These are phyloP conservation scores for Drosophila pruinosa DNA, from an alignment of 1,140 invertebrate genomes.

Conservation along the genomic window DNA sequence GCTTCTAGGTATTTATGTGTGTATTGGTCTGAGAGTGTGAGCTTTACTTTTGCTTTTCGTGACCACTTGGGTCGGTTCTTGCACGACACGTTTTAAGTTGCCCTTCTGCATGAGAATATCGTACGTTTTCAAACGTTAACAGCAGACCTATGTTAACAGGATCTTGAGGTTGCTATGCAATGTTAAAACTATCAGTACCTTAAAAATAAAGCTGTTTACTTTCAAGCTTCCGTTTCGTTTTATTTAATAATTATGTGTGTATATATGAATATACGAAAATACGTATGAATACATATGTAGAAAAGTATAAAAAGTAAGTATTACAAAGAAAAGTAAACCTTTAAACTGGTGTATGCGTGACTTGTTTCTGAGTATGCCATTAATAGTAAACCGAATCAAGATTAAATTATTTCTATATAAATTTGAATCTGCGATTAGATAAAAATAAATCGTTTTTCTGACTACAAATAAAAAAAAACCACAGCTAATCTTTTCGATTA, in stretches of 20 bases:
- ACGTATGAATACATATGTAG: not conserved
- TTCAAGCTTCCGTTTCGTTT: too few relatives aligned
- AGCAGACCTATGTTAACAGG: not conserved
- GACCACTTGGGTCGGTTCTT: conserved; percentile 29
- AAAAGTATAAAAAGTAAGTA: not conserved
- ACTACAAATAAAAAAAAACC: not conserved
- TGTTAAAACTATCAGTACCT: too few relatives aligned
- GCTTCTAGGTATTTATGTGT: conserved; percentile 1
- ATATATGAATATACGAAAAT: too few relatives aligned
- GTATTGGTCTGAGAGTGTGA: conserved; percentile 18
- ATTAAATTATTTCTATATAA: not conserved
- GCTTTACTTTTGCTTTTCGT: conserved; percentile 65
- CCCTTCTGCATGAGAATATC: not conserved
- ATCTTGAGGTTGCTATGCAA: conserved; percentile 5
- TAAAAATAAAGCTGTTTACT: too few relatives aligned
- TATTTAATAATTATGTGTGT: too few relatives aligned
- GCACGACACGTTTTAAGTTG: conserved; percentile 20
- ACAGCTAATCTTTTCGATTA: not conserved
- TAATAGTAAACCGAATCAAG: not conserved
- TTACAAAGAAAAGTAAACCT: too few relatives aligned
- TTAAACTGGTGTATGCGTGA: not conserved
- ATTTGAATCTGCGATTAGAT: not conserved
- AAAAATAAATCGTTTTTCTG: not conserved
- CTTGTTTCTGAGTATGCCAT: not conserved
- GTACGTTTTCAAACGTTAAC: not conserved